Evolutionary conservation across 2,113 vertebrate genomes (phyloP).

Genomic region (human (Homo sapiens)): DNA sequence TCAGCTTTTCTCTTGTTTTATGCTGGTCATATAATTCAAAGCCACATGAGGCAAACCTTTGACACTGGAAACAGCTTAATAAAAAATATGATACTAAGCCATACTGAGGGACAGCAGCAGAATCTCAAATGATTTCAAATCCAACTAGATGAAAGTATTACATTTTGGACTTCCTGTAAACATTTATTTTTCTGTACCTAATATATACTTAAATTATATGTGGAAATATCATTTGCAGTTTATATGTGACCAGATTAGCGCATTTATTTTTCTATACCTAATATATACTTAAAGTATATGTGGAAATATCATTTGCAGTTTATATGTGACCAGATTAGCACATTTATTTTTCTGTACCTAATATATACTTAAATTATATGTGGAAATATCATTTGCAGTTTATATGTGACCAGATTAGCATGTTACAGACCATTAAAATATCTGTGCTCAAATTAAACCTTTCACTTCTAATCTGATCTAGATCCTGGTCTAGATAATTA

Average conservation of each 20-base stretch:
- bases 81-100: neutral
- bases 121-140: conserved; percentile 27
- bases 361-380: neutral
- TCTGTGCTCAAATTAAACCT: neutral
- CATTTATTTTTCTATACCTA: neutral
- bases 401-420: neutral
- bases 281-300: neutral
- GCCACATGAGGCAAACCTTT: neutral
- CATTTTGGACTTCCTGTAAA: neutral
- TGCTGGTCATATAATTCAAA: conserved; percentile 13
- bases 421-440: neutral
- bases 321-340: neutral
- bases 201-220: neutral
- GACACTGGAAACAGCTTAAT: neutral
- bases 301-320: neutral
- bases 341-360: neutral
- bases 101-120: neutral
- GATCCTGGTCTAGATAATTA: neutral
- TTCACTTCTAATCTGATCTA: neutral
- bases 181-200: neutral
- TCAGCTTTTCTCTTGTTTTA: neutral
- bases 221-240: neutral
- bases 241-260: neutral
- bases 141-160: neutral
- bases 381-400: neutral